phyloP scores from a whole-genome alignment of 2,888 invertebrate species.

The Choreutis nemorana region DNA sequence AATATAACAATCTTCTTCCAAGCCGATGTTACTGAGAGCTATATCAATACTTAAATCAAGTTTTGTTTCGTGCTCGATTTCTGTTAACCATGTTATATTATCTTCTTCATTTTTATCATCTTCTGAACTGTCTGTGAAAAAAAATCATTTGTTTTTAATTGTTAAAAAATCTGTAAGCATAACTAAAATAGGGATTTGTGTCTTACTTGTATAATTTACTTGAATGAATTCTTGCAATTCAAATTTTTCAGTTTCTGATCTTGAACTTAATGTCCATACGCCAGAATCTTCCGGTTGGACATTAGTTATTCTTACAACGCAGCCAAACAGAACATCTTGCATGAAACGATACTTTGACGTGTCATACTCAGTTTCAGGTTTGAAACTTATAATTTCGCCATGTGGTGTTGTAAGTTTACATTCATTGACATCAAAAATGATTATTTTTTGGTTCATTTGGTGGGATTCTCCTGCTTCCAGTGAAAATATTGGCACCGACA shows the following conservation, averaged over 20 bases:
- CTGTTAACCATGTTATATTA: conserved; percentile 5
- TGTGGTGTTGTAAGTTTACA: no score
- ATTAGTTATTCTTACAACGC: conserved; percentile 13
- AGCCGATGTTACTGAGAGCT: conserved; percentile 13
- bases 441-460: no score
- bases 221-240: no score
- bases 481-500: no score
- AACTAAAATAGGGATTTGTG: no score
- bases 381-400: background rate
- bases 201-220: no score
- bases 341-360: no score
- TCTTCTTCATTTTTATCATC: background rate
- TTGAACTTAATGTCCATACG: conserved; percentile 16
- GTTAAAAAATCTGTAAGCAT: no score
- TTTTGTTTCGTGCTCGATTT: conserved; percentile 2
- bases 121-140: background rate
- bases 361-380: no score
- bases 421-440: no score
- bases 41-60: conserved; percentile 12
- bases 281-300: conserved; percentile 16
- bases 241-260: conserved; percentile 3
- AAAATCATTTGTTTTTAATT: no score
- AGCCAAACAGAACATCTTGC: conserved; percentile 9
- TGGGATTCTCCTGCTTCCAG: no score
- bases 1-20: conserved; percentile 16